Evolutionary conservation across 2,888 invertebrate genomes (phyloP).

Genomic region (Platycheirus albimanus): DNA sequence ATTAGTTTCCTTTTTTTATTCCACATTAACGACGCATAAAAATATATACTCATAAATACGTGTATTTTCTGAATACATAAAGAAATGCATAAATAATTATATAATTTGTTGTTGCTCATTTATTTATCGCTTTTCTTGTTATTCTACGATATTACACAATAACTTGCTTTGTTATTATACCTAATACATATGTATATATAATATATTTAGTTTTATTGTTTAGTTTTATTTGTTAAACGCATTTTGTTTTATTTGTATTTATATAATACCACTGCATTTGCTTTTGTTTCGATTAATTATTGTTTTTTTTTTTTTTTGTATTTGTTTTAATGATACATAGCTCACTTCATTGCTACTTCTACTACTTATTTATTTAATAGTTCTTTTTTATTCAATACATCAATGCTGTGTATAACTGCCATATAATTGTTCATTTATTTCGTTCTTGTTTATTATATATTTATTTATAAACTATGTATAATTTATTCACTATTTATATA

Average conservation of each 20-base stretch:
- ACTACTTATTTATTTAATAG: slow-evolving; percentile 71
- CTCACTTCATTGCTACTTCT: slow-evolving; percentile 63
- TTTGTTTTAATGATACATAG: no score
- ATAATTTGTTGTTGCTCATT: no score
- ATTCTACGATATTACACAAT: slow-evolving; percentile 68
- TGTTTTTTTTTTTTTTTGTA: no score
- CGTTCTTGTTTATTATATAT: slow-evolving; percentile 57
- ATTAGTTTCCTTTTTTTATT: slow-evolving; percentile 44
- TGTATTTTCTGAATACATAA: slow-evolving; percentile 56
- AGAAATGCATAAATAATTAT: slow-evolving; percentile 52
- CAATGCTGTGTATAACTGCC: slow-evolving; percentile 66
- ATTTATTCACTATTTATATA: slow-evolving; percentile 59
- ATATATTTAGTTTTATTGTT: slow-evolving; percentile 63
- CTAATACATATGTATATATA: slow-evolving; percentile 66
- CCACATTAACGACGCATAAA: slow-evolving; percentile 42
- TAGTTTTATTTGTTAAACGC: slow-evolving; percentile 40
- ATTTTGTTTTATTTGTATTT: slow-evolving; percentile 20
- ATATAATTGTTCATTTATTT: slow-evolving; percentile 70
- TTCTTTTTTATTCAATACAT: slow-evolving; percentile 66
- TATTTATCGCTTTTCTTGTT: slow-evolving; percentile 72
- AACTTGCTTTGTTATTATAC: slow-evolving; percentile 37
- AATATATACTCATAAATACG: slow-evolving; percentile 59
- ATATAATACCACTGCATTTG: slow-evolving; percentile 60
- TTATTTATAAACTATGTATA: slow-evolving; percentile 68
- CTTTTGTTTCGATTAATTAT: slow-evolving; percentile 57